Conservation (phyloP, 1,140 invertebrate genomes). For the Amyelois transitella region DNA sequence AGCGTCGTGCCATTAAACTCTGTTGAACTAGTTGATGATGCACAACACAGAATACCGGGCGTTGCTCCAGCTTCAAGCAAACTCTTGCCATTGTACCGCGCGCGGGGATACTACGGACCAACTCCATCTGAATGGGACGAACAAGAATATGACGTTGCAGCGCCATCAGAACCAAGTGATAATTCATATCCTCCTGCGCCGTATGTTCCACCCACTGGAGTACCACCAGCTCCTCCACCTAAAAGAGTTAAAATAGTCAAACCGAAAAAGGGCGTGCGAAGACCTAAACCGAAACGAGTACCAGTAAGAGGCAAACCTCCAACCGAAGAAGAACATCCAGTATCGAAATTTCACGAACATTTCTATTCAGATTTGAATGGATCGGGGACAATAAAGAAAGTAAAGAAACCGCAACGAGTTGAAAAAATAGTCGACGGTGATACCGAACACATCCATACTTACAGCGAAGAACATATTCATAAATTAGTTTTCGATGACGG, state of each 20-base stretch:
- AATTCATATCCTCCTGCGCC: constrained; percentile 27
- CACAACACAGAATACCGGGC: constrained; percentile 26
- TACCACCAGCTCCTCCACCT: constrained; percentile 22
- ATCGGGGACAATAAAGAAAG: constrained; percentile 56
- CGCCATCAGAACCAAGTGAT: constrained; percentile 28
- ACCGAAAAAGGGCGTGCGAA: constrained; percentile 47
- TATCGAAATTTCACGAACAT: constrained; percentile 61
- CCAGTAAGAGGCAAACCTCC: constrained; percentile 34
- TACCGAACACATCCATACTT: constrained; percentile 71
- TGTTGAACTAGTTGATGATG: constrained; percentile 49
- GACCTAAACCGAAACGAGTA: constrained; percentile 52
- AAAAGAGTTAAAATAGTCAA: constrained; percentile 63
- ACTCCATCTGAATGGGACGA: constrained; percentile 48
- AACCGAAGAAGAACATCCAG: constrained; percentile 52
- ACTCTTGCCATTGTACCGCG: constrained; percentile 59
- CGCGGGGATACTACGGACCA: constrained; percentile 69
- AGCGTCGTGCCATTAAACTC: constrained; percentile 49
- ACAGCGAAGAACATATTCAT: constrained; percentile 71
- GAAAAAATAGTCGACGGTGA: constrained; percentile 72
- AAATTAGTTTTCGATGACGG: constrained; percentile 59
- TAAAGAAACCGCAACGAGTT: constrained; percentile 64
- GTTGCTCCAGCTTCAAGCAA: constrained; percentile 44
- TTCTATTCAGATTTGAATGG: constrained; percentile 68
- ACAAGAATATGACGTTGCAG: constrained; percentile 46
- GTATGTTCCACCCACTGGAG: constrained; percentile 25